Percentiles rank a stretch among this genome's conserved stretches.
These are phyloP conservation scores for Setipinna tenuifilis DNA, from an alignment of 2,797 vertebrate species.

Conservation along the genomic window DNA sequence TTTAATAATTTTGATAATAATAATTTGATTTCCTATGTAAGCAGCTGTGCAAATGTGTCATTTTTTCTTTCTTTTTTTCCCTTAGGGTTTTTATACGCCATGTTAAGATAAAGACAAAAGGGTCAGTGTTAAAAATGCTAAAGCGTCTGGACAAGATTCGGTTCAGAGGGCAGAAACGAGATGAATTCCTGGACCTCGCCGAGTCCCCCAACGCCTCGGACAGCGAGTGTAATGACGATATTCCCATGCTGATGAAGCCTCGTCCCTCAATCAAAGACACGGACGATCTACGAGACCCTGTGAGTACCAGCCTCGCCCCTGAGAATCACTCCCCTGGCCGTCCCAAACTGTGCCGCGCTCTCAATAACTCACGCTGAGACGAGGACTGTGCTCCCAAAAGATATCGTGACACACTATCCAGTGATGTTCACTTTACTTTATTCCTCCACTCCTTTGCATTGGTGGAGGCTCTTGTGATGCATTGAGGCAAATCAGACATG, in stretches of 20 bases:
- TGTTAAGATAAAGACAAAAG: conserved; percentile 84
- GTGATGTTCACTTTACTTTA: not conserved
- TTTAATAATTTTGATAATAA: not conserved
- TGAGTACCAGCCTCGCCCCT: too few species aligned
- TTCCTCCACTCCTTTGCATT: not conserved
- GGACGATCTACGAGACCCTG: conserved; percentile 85
- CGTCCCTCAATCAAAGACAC: conserved; percentile 75
- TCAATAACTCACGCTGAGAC: not conserved
- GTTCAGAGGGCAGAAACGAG: conserved; percentile 92
- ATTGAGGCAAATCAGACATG: not conserved
- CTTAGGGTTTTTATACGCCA: conserved; percentile 76
- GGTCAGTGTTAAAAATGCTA: conserved; percentile 86
- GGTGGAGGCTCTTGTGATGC: not conserved
- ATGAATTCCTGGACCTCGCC: conserved; percentile 89
- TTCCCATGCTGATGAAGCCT: conserved; percentile 73
- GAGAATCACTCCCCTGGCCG: too few species aligned
- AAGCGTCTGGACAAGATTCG: conserved; percentile 94
- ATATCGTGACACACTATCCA: not conserved
- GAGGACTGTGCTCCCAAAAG: not conserved
- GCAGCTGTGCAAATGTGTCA: not conserved
- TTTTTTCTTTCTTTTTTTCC: not conserved
- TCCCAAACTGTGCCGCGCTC: not conserved
- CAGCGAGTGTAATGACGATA: conserved; percentile 89
- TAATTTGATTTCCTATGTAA: not conserved
- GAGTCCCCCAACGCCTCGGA: conserved; percentile 95